Conservation (phyloP, 1,140 invertebrate species). For the Drosophila repletoides region DNA sequence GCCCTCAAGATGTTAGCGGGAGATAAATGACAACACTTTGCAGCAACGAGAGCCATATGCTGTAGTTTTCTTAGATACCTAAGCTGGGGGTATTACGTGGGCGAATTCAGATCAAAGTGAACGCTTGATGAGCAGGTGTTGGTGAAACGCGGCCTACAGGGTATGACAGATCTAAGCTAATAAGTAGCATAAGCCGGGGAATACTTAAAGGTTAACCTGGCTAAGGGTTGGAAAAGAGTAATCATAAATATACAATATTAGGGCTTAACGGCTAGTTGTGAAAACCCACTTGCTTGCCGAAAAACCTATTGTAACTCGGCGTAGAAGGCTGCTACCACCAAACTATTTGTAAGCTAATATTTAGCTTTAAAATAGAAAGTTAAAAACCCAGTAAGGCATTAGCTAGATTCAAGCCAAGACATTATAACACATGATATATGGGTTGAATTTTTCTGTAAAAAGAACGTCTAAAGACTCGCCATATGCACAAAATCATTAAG, state of each 20-base stretch:
- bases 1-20: constrained; percentile 68
- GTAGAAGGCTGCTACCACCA: not conserved
- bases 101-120: constrained; percentile 72
- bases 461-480: not conserved
- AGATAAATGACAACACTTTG: constrained; percentile 76
- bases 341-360: not conserved
- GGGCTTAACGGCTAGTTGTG: no score
- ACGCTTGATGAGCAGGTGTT: constrained; percentile 40
- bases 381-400: not conserved
- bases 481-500: constrained; percentile 17
- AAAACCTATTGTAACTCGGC: not conserved
- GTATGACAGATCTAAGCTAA: constrained; percentile 51
- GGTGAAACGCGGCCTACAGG: not conserved
- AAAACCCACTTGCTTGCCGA: no score
- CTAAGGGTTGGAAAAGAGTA: constrained; percentile 8
- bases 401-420: not conserved
- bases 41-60: constrained; percentile 47
- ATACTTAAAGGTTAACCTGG: constrained; percentile 13
- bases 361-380: not conserved
- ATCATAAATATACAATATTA: not conserved
- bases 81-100: constrained; percentile 39
- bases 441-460: not conserved
- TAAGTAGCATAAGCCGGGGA: constrained; percentile 29
- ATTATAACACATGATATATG: constrained; percentile 1
- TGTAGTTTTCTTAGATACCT: constrained; percentile 14